A percentile compares a stretch with the other conserved stretches of the same genome.
Evolutionary conservation across 2,888 invertebrate species (phyloP).

Genomic region (Oasisia sp.): DNA sequence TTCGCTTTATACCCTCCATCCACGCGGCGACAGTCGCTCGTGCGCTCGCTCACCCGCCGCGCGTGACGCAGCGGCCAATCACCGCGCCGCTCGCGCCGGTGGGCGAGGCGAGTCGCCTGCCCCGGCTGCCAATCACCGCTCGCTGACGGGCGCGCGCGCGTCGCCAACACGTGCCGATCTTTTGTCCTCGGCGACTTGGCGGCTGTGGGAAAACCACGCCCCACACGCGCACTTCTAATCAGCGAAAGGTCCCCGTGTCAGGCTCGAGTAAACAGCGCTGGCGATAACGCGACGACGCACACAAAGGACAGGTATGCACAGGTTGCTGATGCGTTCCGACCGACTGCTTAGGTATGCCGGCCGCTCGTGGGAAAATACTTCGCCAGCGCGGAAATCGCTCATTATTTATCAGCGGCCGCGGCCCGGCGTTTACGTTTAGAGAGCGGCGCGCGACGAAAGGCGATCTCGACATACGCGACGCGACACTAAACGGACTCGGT

Average conservation of each 20-base stretch:
- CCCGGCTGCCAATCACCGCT: background rate
- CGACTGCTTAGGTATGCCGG: slow-evolving; percentile 9
- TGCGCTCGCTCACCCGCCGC: background rate
- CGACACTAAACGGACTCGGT: slow-evolving; percentile 10
- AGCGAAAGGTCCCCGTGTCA: slow-evolving; percentile 13
- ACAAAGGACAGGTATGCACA: slow-evolving; percentile 11
- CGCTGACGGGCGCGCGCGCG: background rate
- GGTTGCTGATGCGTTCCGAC: slow-evolving; percentile 5
- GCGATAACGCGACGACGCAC: background rate
- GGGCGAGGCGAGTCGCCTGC: slow-evolving; percentile 1
- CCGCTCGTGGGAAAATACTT: slow-evolving; percentile 3
- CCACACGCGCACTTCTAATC: slow-evolving; percentile 12
- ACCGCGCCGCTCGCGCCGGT: background rate
- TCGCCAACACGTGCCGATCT: slow-evolving; percentile 13
- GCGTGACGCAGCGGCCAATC: background rate
- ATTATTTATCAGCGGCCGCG: background rate
- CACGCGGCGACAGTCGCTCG: background rate
- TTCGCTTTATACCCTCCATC: background rate
- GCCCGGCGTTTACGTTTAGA: background rate
- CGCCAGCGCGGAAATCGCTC: background rate
- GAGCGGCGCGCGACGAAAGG: background rate
- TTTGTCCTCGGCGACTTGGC: background rate
- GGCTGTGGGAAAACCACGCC: slow-evolving; percentile 17
- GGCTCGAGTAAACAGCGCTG: background rate
- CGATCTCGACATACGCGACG: background rate